phyloP scores from a whole-genome alignment of 2,888 invertebrate genomes.

The Diloba caeruleocephala region DNA sequence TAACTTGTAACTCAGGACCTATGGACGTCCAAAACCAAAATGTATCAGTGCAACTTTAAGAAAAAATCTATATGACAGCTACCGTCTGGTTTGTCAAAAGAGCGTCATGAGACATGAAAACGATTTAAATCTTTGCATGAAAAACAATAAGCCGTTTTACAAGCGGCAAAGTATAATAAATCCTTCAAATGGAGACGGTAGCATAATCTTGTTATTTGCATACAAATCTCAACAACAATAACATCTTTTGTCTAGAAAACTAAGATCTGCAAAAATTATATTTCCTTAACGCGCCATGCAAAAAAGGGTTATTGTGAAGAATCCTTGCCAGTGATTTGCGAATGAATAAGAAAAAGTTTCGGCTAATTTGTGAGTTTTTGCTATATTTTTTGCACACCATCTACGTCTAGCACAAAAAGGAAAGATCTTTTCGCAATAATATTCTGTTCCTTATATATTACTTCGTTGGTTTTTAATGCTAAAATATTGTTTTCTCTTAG shows the following conservation, averaged over 20 bases:
- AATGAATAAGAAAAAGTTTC: slow-evolving; percentile 55
- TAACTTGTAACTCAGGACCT: too few species aligned
- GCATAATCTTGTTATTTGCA: slow-evolving; percentile 88
- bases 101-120: slow-evolving; percentile 66
- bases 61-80: slow-evolving; percentile 53
- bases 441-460: slow-evolving; percentile 2
- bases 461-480: slow-evolving; percentile 14
- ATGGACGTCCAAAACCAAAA: too few species aligned
- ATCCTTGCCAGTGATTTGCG: slow-evolving; percentile 49
- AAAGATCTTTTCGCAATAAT: slow-evolving; percentile 21
- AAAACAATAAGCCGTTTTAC: slow-evolving; percentile 60
- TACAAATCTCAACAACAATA: slow-evolving; percentile 79
- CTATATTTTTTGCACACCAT: slow-evolving; percentile 46
- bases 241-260: slow-evolving; percentile 68
- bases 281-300: slow-evolving; percentile 77
- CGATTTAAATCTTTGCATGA: too few species aligned
- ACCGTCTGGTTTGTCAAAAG: slow-evolving; percentile 70
- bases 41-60: background rate
- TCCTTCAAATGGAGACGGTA: slow-evolving; percentile 77
- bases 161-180: slow-evolving; percentile 69
- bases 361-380: slow-evolving; percentile 64
- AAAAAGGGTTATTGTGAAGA: slow-evolving; percentile 64
- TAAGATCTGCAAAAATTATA: slow-evolving; percentile 73
- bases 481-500: slow-evolving; percentile 2
- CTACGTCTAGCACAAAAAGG: slow-evolving; percentile 32